These are phyloP conservation scores for Rotaria magnacalcarata DNA, from an alignment of 2,888 invertebrate species.

Conservation along the genomic window DNA sequence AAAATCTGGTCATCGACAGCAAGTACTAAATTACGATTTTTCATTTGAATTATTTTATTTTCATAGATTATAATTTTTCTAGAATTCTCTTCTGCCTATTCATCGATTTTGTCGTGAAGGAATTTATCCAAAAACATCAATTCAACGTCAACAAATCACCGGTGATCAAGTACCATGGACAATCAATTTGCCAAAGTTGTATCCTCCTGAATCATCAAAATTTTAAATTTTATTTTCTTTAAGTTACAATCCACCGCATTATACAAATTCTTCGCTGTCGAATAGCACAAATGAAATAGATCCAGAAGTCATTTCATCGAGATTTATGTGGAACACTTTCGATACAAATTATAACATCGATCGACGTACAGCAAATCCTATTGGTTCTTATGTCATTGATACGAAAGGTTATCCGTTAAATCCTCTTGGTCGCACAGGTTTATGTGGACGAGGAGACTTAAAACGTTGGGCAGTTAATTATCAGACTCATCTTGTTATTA, in stretches of 20 bases:
- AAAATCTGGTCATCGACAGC: not conserved
- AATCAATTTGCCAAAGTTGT: not conserved
- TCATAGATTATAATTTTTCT: not conserved
- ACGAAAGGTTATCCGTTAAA: not conserved
- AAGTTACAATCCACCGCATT: not conserved
- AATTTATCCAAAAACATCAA: not conserved
- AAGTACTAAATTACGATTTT: not conserved
- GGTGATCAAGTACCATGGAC: not conserved
- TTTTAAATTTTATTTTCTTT: not conserved
- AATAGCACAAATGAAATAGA: not conserved
- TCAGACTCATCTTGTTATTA: constrained; percentile 12
- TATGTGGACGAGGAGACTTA: not conserved
- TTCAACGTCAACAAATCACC: not conserved
- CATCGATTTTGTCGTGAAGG: constrained; percentile 5
- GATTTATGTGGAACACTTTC: constrained; percentile 14
- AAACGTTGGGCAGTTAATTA: constrained; percentile 14
- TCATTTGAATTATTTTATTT: not conserved
- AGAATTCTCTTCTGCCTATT: not conserved
- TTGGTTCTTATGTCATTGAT: not conserved
- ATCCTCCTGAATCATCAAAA: too few relatives aligned
- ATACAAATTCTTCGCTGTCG: not conserved
- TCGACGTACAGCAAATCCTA: not conserved
- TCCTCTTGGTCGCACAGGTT: constrained; percentile 34
- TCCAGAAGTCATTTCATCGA: not conserved
- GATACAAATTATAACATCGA: constrained; percentile 23